These are phyloP conservation scores for Nephrotoma appendiculata DNA, from an alignment of 2,888 invertebrate genomes.

Conservation along the genomic window DNA sequence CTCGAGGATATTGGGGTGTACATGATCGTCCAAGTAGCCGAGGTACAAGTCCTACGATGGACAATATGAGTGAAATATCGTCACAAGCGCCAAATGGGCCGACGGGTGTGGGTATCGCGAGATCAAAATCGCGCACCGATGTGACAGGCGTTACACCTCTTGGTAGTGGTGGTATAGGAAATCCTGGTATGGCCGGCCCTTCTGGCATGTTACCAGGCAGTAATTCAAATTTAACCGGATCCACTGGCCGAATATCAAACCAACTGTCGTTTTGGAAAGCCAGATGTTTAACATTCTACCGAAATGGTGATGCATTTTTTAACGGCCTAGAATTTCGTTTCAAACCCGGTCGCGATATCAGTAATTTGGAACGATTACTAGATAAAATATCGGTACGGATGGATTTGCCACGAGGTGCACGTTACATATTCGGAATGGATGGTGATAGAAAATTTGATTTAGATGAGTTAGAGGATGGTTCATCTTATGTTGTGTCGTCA, in stretches of 20 bases:
- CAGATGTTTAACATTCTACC: constrained; percentile 74
- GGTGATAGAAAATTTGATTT: constrained; percentile 71
- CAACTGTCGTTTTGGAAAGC: constrained; percentile 72
- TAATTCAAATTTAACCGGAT: constrained; percentile 32
- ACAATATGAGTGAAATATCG: constrained; percentile 45
- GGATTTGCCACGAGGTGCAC: constrained; percentile 75
- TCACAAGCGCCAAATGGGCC: constrained; percentile 31
- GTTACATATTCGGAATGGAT: constrained; percentile 85
- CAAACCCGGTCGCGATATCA: constrained; percentile 76
- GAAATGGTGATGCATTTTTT: constrained; percentile 87
- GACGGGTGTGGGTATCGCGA: constrained; percentile 22
- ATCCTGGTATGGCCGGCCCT: neutral
- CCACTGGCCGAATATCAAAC: constrained; percentile 49
- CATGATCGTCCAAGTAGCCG: constrained; percentile 15
- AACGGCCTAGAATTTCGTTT: constrained; percentile 80
- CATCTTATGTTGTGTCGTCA: constrained; percentile 84
- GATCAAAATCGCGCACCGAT: constrained; percentile 32
- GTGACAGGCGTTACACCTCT: constrained; percentile 12
- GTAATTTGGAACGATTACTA: constrained; percentile 68
- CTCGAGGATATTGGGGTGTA: constrained; percentile 20
- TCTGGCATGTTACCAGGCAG: constrained; percentile 11
- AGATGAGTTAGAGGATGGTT: constrained; percentile 81
- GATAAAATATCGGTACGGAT: constrained; percentile 77
- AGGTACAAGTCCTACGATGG: constrained; percentile 24
- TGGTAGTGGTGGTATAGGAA: neutral